These are phyloP conservation scores for Hedychridium roseum DNA, from an alignment of 2,888 invertebrate genomes.

Conservation along the genomic window DNA sequence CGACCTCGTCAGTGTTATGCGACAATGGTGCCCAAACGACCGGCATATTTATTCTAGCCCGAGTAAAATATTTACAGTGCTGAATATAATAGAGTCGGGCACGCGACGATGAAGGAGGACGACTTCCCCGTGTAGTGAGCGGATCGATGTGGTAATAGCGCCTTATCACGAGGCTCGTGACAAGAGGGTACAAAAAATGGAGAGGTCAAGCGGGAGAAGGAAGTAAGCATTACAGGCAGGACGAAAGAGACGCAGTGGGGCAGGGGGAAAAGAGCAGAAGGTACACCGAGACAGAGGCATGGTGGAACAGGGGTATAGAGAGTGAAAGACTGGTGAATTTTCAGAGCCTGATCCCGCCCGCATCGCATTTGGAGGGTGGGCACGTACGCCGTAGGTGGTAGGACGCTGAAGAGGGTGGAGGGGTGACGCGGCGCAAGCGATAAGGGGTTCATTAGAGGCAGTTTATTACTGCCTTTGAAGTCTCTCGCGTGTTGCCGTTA, in stretches of 20 bases:
- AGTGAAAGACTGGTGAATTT: slow-evolving; percentile 31
- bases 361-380: slow-evolving; percentile 29
- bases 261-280: slow-evolving; percentile 9
- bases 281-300: background rate
- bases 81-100: slow-evolving; percentile 25
- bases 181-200: slow-evolving; percentile 17
- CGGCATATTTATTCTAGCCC: slow-evolving; percentile 7
- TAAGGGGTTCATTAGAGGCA: slow-evolving; percentile 64
- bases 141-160: slow-evolving; percentile 45
- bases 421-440: slow-evolving; percentile 53
- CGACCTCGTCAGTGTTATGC: no score
- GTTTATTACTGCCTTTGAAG: slow-evolving; percentile 65
- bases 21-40: slow-evolving; percentile 14
- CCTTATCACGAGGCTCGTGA: slow-evolving; percentile 39
- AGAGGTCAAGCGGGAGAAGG: no score
- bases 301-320: no score
- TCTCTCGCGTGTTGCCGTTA: slow-evolving; percentile 64
- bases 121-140: slow-evolving; percentile 22
- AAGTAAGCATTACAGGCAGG: no score
- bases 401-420: slow-evolving; percentile 41
- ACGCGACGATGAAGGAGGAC: slow-evolving; percentile 35
- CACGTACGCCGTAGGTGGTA: slow-evolving; percentile 29
- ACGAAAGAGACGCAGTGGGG: no score
- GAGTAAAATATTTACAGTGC: slow-evolving; percentile 29
- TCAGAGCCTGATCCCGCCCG: slow-evolving; percentile 38